Evolutionary conservation across 2,113 vertebrate species (phyloP).

Genomic region (Crotophaga sulcirostris): DNA sequence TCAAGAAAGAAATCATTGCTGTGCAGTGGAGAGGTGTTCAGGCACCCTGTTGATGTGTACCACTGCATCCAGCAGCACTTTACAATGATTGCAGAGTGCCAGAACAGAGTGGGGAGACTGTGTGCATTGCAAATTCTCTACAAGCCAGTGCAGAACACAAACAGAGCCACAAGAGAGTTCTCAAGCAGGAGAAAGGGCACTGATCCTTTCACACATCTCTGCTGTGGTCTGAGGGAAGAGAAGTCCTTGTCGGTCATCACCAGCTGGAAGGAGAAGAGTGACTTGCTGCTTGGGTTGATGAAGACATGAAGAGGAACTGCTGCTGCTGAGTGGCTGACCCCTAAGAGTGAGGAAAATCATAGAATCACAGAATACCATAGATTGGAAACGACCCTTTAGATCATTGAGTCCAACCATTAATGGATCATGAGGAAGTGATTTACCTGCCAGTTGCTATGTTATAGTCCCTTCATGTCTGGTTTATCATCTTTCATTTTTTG

Average conservation of each 20-base stretch:
- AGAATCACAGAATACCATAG: not conserved
- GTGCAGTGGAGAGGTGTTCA: not conserved
- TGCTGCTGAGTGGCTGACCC: not conserved
- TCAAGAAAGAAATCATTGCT: not conserved
- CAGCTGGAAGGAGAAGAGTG: not conserved
- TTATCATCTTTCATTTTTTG: not conserved
- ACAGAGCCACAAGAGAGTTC: not conserved
- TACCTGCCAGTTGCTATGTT: not conserved
- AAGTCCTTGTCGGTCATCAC: not conserved
- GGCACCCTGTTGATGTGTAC: not conserved
- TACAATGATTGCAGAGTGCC: not conserved
- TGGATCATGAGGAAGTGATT: not conserved
- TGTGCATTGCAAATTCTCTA: not conserved
- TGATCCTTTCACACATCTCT: not conserved
- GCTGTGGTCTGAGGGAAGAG: not conserved
- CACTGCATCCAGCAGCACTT: not conserved
- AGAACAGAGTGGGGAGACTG: not conserved
- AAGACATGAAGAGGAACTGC: not conserved
- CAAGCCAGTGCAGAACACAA: not conserved
- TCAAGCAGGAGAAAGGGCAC: not conserved
- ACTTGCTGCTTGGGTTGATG: not conserved
- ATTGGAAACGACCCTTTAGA: not conserved
- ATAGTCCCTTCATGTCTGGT: not conserved
- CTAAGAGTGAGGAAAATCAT: not conserved
- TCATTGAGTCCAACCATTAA: fast-evolving